A percentile compares a stretch with the other conserved stretches of the same genome.
phyloP scores from a whole-genome alignment of 1,140 invertebrate genomes.

The Drosophila kohkoa region DNA sequence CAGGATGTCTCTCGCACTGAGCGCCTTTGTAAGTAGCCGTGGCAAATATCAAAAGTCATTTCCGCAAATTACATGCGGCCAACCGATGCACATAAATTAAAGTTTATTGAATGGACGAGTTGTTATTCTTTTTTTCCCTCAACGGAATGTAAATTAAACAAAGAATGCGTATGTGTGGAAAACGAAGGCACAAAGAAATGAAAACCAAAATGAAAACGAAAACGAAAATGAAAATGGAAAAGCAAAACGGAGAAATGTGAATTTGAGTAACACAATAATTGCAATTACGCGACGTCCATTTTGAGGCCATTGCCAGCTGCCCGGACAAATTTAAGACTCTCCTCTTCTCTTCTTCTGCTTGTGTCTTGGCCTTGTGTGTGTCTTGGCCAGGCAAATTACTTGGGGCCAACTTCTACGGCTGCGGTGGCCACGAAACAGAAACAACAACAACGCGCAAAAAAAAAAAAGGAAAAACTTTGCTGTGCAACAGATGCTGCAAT shows the following conservation, averaged over 20 bases:
- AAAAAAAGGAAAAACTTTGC: constrained; percentile 43
- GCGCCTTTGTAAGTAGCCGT: constrained; percentile 3
- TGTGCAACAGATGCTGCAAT: constrained; percentile 79
- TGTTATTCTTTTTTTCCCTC: constrained; percentile 13
- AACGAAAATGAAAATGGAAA: not conserved
- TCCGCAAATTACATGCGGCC: constrained; percentile 68
- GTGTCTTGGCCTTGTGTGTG: not conserved
- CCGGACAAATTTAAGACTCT: constrained; percentile 20
- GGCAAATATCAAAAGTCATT: constrained; percentile 73
- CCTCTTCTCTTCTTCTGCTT: not conserved
- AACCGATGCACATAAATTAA: constrained; percentile 66
- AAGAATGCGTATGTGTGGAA: not conserved
- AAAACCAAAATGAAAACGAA: not conserved
- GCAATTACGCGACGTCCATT: constrained; percentile 65
- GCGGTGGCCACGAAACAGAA: constrained; percentile 16
- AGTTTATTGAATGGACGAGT: constrained; percentile 55
- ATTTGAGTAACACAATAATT: constrained; percentile 76
- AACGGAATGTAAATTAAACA: constrained; percentile 50
- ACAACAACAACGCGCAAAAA: not conserved
- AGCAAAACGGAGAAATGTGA: constrained; percentile 44
- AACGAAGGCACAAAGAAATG: not conserved
- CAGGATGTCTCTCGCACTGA: not conserved
- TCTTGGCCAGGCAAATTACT: constrained; percentile 41
- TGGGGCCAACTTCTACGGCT: constrained; percentile 41
- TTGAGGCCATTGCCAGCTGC: constrained; percentile 45